Evolutionary conservation across 1,140 invertebrate species (phyloP).

Genomic region (Paralvinella palmiformis): DNA sequence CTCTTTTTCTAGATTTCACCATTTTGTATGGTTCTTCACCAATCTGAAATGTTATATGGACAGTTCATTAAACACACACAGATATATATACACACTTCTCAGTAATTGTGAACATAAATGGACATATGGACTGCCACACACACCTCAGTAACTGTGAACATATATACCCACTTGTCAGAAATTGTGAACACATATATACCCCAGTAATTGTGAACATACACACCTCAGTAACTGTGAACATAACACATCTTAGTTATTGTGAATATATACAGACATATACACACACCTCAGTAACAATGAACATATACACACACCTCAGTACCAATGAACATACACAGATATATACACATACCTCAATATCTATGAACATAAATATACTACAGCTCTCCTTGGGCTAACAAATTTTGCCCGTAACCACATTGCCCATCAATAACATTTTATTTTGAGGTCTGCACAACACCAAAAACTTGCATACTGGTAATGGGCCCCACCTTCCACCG

Average conservation of each 20-base stretch:
- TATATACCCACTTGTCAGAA: neutral
- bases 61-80: too few species aligned
- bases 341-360: slow-evolving; percentile 14
- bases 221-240: neutral
- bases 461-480: too few species aligned
- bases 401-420: too few species aligned
- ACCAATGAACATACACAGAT: neutral
- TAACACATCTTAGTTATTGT: neutral
- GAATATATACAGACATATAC: neutral
- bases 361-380: slow-evolving; percentile 12
- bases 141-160: neutral
- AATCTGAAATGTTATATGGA: slow-evolving; percentile 29
- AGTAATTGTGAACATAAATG: neutral
- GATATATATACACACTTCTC: too few species aligned
- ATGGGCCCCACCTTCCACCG: too few species aligned
- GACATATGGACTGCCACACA: neutral
- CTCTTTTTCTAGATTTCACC: slow-evolving; percentile 62
- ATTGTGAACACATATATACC: neutral
- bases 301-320: neutral
- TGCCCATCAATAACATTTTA: too few species aligned
- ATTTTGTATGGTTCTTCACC: slow-evolving; percentile 89
- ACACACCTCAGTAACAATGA: neutral
- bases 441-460: too few species aligned
- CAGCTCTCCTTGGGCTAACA: too few species aligned
- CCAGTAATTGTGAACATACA: neutral